Evolutionary conservation across 2,797 vertebrate species (phyloP).

Genomic region (Helicolenus hilgendorfi): DNA sequence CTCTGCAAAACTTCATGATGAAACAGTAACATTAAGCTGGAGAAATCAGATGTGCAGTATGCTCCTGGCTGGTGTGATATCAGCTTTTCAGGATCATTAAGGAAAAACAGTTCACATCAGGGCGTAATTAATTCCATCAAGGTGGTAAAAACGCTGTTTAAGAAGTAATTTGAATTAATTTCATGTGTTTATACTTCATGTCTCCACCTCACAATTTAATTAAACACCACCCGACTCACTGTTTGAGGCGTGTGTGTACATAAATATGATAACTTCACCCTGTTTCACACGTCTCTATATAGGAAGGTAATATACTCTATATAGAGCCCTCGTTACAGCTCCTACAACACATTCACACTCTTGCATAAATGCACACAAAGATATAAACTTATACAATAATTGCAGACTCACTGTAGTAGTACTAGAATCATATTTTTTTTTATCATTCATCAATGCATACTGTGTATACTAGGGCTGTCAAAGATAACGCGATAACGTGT

Average conservation of each 20-base stretch:
- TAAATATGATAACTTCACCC: not conserved
- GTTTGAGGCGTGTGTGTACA: not conserved
- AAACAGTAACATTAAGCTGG: not conserved
- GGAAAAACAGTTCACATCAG: constrained; percentile 28
- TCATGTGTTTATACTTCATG: constrained; percentile 15
- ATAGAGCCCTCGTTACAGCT: not conserved
- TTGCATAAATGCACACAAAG: not conserved
- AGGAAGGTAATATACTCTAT: not conserved
- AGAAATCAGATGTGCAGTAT: constrained; percentile 20
- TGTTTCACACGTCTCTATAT: not conserved
- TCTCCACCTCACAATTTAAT: constrained; percentile 30
- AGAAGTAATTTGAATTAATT: constrained; percentile 19
- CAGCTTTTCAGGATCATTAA: constrained; percentile 41
- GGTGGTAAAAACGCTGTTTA: constrained; percentile 23
- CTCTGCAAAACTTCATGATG: not conserved
- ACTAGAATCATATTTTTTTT: not conserved
- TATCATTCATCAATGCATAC: not conserved
- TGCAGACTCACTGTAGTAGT: not conserved
- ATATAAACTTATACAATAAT: not conserved
- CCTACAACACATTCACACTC: not conserved
- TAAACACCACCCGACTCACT: not conserved
- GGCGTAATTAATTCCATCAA: constrained; percentile 31
- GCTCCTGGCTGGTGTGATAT: not conserved
- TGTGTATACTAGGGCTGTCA: not conserved
- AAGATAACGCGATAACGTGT: fast-evolving